phyloP scores from a whole-genome alignment of 1,140 invertebrate species.

The Gryon sp. region DNA sequence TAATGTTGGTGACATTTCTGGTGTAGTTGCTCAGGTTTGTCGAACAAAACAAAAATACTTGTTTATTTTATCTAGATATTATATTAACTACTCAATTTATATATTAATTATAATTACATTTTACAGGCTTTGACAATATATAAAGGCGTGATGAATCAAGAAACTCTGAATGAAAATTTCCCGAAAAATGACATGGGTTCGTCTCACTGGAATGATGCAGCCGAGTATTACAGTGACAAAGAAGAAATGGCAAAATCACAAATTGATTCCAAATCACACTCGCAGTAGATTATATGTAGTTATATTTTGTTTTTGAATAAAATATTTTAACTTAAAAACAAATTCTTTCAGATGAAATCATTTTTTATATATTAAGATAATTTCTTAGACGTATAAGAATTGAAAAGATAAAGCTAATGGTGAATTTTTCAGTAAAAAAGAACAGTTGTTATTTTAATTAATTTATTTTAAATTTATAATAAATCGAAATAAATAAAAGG shows the following conservation, averaged over 20 bases:
- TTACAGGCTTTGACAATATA: conserved; percentile 86
- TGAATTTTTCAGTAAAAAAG: too few relatives aligned
- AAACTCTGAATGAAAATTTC: background rate
- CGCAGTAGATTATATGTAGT: conserved; percentile 56
- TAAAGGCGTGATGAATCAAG: conserved; percentile 79
- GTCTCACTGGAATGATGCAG: conserved; percentile 45
- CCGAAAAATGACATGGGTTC: conserved; percentile 10
- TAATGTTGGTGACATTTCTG: conserved; percentile 92
- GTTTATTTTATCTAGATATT: background rate
- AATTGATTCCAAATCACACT: conserved; percentile 53
- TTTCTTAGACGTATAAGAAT: too few relatives aligned
- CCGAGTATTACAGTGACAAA: conserved; percentile 82
- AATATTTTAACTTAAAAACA: conserved; percentile 30
- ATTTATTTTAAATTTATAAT: too few relatives aligned
- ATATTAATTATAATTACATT: conserved; percentile 23
- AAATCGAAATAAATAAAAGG: too few relatives aligned
- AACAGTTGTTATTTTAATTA: too few relatives aligned
- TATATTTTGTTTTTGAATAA: conserved; percentile 34
- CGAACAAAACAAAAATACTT: conserved; percentile 67
- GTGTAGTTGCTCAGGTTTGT: conserved; percentile 88
- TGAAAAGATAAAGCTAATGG: too few relatives aligned
- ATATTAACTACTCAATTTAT: background rate
- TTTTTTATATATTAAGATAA: too few relatives aligned
- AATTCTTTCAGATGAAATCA: background rate
- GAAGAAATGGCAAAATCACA: conserved; percentile 76